These are phyloP conservation scores for Eristalinus aeneus DNA, from an alignment of 2,888 invertebrate species.

Conservation along the genomic window DNA sequence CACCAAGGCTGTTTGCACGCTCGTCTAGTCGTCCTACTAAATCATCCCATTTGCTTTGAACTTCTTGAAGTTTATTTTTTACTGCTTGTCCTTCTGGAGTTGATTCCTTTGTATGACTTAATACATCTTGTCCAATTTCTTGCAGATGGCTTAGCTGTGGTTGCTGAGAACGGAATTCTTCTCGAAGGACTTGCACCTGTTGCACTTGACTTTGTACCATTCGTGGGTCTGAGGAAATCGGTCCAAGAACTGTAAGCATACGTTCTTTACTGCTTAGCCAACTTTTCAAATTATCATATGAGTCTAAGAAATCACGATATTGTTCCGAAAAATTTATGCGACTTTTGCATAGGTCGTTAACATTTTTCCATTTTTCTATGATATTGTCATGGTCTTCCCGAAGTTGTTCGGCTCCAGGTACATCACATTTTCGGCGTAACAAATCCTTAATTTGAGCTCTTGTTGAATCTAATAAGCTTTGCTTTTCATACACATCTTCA, in stretches of 20 bases:
- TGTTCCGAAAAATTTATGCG: constrained; percentile 85
- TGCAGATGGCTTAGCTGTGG: constrained; percentile 93
- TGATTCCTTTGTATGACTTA: constrained; percentile 83
- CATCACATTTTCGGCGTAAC: constrained; percentile 90
- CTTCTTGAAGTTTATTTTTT: constrained; percentile 86
- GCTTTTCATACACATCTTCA: constrained; percentile 96
- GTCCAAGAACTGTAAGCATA: constrained; percentile 97
- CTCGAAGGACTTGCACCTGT: constrained; percentile 95
- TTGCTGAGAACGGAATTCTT: constrained; percentile 96
- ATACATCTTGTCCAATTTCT: constrained; percentile 88
- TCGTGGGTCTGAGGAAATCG: constrained; percentile 96
- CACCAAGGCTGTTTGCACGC: constrained; percentile 93
- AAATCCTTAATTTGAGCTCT: constrained; percentile 94
- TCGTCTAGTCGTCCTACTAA: constrained; percentile 90
- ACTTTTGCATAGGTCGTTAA: constrained; percentile 91
- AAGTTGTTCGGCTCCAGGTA: constrained; percentile 91
- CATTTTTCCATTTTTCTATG: constrained; percentile 91
- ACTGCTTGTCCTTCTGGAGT: constrained; percentile 85
- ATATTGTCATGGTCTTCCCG: constrained; percentile 92
- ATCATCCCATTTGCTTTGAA: constrained; percentile 91
- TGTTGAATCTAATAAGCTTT: constrained; percentile 93
- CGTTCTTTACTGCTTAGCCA: constrained; percentile 97
- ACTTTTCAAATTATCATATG: constrained; percentile 89
- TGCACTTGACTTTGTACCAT: constrained; percentile 98
- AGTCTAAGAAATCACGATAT: constrained; percentile 95